phyloP scores from a whole-genome alignment of 2,113 vertebrate genomes.

The Trichechus manatus region DNA sequence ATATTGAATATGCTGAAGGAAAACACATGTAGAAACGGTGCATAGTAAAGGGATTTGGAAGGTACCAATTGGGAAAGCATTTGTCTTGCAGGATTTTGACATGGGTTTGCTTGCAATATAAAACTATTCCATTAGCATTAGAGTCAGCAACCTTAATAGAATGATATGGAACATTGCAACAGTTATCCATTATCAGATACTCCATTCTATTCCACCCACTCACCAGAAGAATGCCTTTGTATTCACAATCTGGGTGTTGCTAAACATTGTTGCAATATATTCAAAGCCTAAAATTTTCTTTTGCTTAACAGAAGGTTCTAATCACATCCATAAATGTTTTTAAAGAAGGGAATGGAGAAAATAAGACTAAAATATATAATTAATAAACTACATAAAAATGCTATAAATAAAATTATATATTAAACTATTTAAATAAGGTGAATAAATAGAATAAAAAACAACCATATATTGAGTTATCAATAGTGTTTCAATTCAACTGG shows the following conservation, averaged over 20 bases:
- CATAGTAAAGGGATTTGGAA: background rate
- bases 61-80: background rate
- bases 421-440: background rate
- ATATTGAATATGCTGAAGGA: background rate
- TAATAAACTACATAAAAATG: background rate
- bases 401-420: background rate
- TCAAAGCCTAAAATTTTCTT: constrained; percentile 21
- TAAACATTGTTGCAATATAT: background rate
- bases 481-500: constrained; percentile 8
- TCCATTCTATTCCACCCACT: background rate
- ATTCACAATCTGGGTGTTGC: background rate
- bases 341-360: background rate
- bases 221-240: constrained; percentile 39
- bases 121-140: background rate
- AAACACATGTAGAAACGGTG: background rate
- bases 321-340: background rate
- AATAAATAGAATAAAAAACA: background rate
- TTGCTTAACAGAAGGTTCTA: constrained; percentile 12
- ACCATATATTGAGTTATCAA: background rate
- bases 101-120: background rate
- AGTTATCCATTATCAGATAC: constrained; percentile 55
- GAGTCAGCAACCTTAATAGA: constrained; percentile 4
- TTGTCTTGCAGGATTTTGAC: constrained; percentile 28
- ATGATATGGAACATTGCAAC: constrained; percentile 27
- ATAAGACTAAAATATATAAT: background rate